A percentile compares a stretch with the other conserved stretches of the same genome.
These are phyloP conservation scores for Drosophila bocqueti DNA, from an alignment of 1,140 invertebrate genomes.

Conservation along the genomic window DNA sequence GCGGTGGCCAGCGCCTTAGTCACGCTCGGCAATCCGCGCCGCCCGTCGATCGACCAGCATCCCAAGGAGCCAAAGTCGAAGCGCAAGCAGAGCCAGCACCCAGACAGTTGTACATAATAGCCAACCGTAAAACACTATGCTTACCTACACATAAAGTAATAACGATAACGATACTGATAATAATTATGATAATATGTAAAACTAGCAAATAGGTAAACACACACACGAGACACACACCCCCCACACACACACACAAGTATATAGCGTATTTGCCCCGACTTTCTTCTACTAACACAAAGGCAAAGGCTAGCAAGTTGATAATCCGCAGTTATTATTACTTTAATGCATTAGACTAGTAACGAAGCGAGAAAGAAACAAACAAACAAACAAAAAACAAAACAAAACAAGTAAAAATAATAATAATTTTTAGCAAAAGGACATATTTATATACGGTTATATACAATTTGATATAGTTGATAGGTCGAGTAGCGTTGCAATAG, in stretches of 20 bases:
- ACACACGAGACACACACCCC: constrained; percentile 2
- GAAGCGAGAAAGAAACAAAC: constrained; percentile 18
- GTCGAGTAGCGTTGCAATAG: constrained; percentile 80
- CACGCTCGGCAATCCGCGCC: constrained; percentile 92
- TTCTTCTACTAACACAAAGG: constrained; percentile 60
- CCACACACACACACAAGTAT: constrained; percentile 18
- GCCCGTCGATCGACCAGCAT: constrained; percentile 88
- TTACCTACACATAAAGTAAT: constrained; percentile 53
- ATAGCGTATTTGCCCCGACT: constrained; percentile 69
- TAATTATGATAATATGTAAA: constrained; percentile 77
- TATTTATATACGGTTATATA: constrained; percentile 79
- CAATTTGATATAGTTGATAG: constrained; percentile 79
- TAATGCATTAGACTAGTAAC: constrained; percentile 77
- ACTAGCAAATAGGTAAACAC: constrained; percentile 65
- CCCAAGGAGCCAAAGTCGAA: constrained; percentile 89
- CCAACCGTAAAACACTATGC: constrained; percentile 46
- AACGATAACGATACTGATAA: constrained; percentile 61
- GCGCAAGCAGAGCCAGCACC: constrained; percentile 90
- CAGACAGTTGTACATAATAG: constrained; percentile 87
- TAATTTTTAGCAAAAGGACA: constrained; percentile 80
- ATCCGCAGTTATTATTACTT: constrained; percentile 81
- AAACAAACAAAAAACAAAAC: constrained; percentile 22
- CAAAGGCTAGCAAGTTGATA: constrained; percentile 69
- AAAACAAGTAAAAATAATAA: constrained; percentile 53
- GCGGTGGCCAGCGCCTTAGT: constrained; percentile 94